Evolutionary conservation across 64 coral and sea anemone species (phyloP), one percentile per base, ranked within the genome.

Genomic region (Porites australiensis): DNA sequence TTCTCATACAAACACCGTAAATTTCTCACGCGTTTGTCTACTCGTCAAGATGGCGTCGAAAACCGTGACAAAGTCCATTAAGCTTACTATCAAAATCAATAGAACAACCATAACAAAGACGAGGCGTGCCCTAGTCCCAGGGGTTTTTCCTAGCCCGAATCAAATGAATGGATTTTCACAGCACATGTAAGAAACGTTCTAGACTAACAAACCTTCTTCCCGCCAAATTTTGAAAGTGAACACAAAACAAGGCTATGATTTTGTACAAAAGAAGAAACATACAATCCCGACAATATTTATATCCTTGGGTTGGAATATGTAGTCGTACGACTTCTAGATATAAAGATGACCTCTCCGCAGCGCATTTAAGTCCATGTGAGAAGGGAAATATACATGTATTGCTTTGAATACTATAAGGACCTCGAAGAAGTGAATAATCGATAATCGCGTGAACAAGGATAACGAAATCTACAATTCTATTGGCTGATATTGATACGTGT

Each of bases 221-320:
- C 79, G 61, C 79, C 79, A 83, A 83, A 83, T 83, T 83, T 83
- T 48, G 60, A 83, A 83, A 44, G 44, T 2, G 10, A 14, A 3
- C 44, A 47, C 4, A 20, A 61, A 23, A 60, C 43, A 46, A 44
- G 14, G 13, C 2, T 13, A 61, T 15, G 8, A 27, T 44, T 44
- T 13, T 13, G 43, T 72, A 43, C 73, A 76, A 76, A 48, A 27
- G 15, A n/a, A 48, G 75, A 55, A 78, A 78, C 50, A 55, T 12
- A 78, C 75, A 2, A 21, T 78, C n/a, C 22, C 19, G 13, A 55
- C 49, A 21, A 51, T 18, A 78, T 4, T 78, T 21, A 16, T 58
- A 12, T 51, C 75, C 57, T 19, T 18, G 13, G 18, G 62, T 19
- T 64, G 13, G 62, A 64, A 64, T 5, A 64, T 64, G 18, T 19